Base-by-base conservation (phyloP, 2,113 vertebrate species). In the Numenius arquata region DNA sequence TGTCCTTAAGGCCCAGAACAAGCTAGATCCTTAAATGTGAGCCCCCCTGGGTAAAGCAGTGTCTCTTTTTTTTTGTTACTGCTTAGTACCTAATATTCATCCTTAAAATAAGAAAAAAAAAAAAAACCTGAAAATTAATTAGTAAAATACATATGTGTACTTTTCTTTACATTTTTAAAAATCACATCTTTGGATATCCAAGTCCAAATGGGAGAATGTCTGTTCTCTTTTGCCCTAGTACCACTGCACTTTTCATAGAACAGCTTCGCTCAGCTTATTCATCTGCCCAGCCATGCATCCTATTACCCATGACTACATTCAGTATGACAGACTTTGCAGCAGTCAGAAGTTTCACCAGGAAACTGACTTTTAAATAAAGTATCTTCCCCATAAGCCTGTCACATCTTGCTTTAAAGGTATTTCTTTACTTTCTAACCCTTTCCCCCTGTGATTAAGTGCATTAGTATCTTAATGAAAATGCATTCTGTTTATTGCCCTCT, bases 401-500 rank as follows among this genome's bases (percentile, higher is more conserved):
- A 97, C 97, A 96, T 65, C 92, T 94, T 72, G 90, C 97, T 98
- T 96, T 94, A 95, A 96, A 97, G 81, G 97, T 96, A 97, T 97
- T 96, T 89, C 81, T 74, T 97, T 97, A 95, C 96, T 97, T 97
- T 97, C 97, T 97, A 97, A 97, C 96, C 98, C 97, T 96, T 97
- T 98, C 97, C 98, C 98, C 97, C 96, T 90, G 97, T 98, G 98
- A 98, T 98, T 98, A 98, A 98, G 98, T 98, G 97, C 98, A 98
- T 98, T 98, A 98, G 98, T 98, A 98, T 98, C 98, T 98, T 98
- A 98, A 98, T 98, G 98, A 98, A 98, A 98, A 98, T 98, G 98
- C 98, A 98, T 98, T 98, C 97, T 98, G 97, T 98, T 98, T 98
- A 98, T 98, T 98, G 97, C 81, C 97, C 98, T 98, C 98, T 96